phyloP scores from a whole-genome alignment of 2,113 vertebrate genomes.

The Psittacara wagleri region DNA sequence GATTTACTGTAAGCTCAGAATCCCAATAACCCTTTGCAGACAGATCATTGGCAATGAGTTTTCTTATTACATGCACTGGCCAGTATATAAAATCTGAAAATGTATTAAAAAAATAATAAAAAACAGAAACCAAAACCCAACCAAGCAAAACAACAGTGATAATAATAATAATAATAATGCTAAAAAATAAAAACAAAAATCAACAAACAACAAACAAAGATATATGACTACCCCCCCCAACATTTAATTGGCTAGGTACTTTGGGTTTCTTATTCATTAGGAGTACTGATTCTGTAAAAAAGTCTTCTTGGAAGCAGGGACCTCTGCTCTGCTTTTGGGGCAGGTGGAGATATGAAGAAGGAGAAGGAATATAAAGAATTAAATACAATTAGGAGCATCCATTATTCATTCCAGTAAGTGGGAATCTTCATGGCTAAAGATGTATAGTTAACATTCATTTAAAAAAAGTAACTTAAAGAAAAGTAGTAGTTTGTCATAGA shows the following conservation, averaged over 20 bases:
- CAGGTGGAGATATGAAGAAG: background rate
- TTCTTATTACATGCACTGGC: background rate
- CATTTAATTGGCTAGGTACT: background rate
- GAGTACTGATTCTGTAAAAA: background rate
- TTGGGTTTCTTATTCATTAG: background rate
- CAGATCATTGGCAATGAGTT: background rate
- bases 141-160: background rate
- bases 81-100: background rate
- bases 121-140: background rate
- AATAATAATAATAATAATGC: background rate
- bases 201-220: background rate
- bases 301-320: background rate
- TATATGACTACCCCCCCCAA: background rate
- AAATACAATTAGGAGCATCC: background rate
- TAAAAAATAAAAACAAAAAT: background rate
- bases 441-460: background rate
- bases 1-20: background rate
- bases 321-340: background rate
- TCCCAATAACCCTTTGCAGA: background rate
- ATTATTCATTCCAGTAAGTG: background rate
- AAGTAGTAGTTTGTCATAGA: background rate
- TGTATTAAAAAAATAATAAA: background rate
- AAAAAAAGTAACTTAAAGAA: background rate
- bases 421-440: background rate
- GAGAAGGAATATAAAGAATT: background rate